A percentile compares a stretch with the other conserved stretches of the same genome.
Conservation (phyloP, 2,888 invertebrate genomes). For the Eulithis testata region DNA sequence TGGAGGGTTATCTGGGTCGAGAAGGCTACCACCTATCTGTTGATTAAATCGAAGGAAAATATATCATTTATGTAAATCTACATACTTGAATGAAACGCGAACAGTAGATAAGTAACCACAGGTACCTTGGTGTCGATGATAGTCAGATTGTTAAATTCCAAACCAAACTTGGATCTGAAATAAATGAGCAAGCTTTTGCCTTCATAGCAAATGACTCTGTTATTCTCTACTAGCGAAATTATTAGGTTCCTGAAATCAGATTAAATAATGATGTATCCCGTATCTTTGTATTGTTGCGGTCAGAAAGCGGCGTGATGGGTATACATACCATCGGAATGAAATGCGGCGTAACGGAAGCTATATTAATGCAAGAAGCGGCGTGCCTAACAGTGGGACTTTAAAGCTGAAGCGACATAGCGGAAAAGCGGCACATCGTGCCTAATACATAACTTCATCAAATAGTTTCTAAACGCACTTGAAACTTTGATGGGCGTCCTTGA, state of each 20-base stretch:
- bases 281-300: no score
- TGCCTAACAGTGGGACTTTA: no score
- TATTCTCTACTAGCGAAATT: slow-evolving; percentile 47
- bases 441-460: not conserved
- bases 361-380: no score
- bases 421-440: not conserved
- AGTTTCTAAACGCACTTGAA: slow-evolving; percentile 43
- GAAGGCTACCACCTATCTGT: slow-evolving; percentile 70
- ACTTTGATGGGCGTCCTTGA: slow-evolving; percentile 45
- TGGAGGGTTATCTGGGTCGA: slow-evolving; percentile 73
- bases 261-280: not conserved
- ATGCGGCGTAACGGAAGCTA: no score
- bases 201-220: slow-evolving; percentile 67
- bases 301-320: no score
- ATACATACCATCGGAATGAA: no score
- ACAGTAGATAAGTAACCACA: not conserved
- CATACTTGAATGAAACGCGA: not conserved
- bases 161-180: slow-evolving; percentile 52
- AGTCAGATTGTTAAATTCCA: slow-evolving; percentile 48
- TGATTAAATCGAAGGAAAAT: not conserved
- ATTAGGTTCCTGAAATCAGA: slow-evolving; percentile 52
- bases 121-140: slow-evolving; percentile 64
- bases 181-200: slow-evolving; percentile 67
- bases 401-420: not conserved
- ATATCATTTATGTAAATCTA: not conserved